Evolutionary conservation across 2,888 invertebrate genomes (phyloP), one percentile per base, ranked within the genome.

Genomic region (Orchesellides sinensis): DNA sequence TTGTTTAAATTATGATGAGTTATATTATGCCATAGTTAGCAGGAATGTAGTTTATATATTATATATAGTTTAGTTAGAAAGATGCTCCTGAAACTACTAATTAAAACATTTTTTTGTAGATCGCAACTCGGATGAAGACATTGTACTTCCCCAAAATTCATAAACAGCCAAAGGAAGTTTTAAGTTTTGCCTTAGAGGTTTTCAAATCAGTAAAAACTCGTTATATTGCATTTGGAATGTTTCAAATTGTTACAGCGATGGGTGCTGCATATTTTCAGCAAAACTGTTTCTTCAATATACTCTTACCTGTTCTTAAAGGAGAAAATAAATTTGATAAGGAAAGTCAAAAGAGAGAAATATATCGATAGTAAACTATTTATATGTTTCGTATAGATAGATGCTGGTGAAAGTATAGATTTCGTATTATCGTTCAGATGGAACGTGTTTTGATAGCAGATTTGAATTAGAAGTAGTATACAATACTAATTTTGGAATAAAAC

Each of bases 231-330:
- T 10, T 84, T 0, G 81, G 79, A 14, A 75, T 75, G 1, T 52
- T 63, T 8, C 87, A 88, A 47, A 32, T 84, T 0, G 10, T 87
- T 1, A 6, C 85, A n/a, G 86, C 78, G 21, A 85, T 84, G 83
- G 85, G 83, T 14, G 19, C 88, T 2, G 83, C 88, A 1, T 84
- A 88, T 47, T 78, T 82, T 3, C 52, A 88, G 63, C 86, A 86
- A 68, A 49, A 86, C 32, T 82, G 68, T 25, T 85, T 52, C 27
- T 54, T 40, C 25, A n/a, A 59, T 14, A 70, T 14, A 27, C n/a
- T 85, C 17, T 10, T 78, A 2, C 85, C 85, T 19, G 47, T 83
- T 4, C 12, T 84, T 0, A n/a, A 27, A 2, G 83, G 79, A n/a
- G 63, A 75, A 17, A 40, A 23, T 29, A 54, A 56, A 21, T 54